Conservation (phyloP, 2,113 vertebrate species). For the Calyptommatus sinebrachiatus region DNA sequence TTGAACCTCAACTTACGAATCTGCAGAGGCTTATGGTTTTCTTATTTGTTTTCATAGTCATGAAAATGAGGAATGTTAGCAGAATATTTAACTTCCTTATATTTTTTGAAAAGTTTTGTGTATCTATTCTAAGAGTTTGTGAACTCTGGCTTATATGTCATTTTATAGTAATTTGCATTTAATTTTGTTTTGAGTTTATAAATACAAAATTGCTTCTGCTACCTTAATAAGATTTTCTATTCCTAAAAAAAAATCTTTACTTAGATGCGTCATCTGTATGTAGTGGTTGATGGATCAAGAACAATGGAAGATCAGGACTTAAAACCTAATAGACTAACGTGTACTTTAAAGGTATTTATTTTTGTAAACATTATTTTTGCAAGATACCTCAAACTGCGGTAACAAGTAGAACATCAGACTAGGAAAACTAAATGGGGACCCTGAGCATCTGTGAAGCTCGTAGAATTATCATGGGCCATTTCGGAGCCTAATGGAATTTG, state of each 20-base stretch:
- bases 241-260: conserved; percentile 13
- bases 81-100: not conserved
- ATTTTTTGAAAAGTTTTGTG: not conserved
- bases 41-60: not conserved
- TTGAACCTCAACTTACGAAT: no score
- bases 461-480: not conserved
- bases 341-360: conserved; percentile 84
- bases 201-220: conserved; percentile 24
- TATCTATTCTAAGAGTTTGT: not conserved
- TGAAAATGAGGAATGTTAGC: not conserved
- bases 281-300: conserved; percentile 91
- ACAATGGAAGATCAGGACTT: conserved; percentile 97
- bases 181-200: conserved; percentile 27
- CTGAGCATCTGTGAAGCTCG: not conserved
- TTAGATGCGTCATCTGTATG: conserved; percentile 95
- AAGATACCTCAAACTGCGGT: not conserved
- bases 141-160: not conserved
- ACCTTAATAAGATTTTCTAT: not conserved
- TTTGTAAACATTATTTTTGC: fast-evolving
- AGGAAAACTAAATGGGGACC: not conserved
- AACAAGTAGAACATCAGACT: not conserved
- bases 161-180: not conserved
- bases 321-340: conserved; percentile 89
- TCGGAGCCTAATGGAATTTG: not conserved
- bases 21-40: not conserved